These are phyloP conservation scores for Hybos culiciformis DNA, from an alignment of 2,888 invertebrate genomes.

Conservation along the genomic window DNA sequence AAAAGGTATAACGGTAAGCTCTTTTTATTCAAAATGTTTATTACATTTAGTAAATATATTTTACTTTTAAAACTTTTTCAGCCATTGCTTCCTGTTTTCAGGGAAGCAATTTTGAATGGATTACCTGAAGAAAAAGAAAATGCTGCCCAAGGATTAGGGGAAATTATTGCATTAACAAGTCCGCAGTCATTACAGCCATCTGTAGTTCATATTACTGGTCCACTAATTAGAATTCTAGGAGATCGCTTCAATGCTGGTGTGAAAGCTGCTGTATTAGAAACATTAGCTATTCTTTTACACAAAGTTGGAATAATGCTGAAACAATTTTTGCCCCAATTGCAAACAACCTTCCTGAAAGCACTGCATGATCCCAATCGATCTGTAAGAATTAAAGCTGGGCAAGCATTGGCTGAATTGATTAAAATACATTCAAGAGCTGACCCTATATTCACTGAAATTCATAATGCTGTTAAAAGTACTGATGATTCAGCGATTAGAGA, in stretches of 20 bases:
- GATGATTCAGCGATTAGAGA: conserved; percentile 80
- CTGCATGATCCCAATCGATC: conserved; percentile 76
- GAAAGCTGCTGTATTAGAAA: conserved; percentile 91
- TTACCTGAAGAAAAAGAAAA: conserved; percentile 91
- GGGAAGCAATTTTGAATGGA: conserved; percentile 92
- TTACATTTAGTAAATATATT: too few species aligned
- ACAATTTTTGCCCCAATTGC: conserved; percentile 95
- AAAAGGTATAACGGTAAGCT: conserved; percentile 89
- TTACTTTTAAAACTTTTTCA: too few species aligned
- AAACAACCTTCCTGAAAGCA: conserved; percentile 95
- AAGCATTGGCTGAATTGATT: conserved; percentile 75
- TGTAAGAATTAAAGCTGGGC: conserved; percentile 80
- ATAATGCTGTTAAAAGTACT: conserved; percentile 66
- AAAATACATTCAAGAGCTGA: conserved; percentile 88
- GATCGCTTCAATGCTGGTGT: conserved; percentile 89
- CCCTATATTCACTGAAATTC: conserved; percentile 86
- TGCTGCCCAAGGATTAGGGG: conserved; percentile 80
- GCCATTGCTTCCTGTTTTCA: conserved; percentile 85
- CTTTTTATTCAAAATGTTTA: too few species aligned
- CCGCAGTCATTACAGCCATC: conserved; percentile 84
- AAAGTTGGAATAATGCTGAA: conserved; percentile 93
- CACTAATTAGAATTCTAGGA: conserved; percentile 92
- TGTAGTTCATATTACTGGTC: conserved; percentile 94
- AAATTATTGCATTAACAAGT: conserved; percentile 49
- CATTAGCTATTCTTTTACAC: conserved; percentile 76